Percentiles rank a stretch among this genome's conserved stretches.
These are phyloP conservation scores for Lichenostomus cassidix DNA, from an alignment of 2,113 vertebrate genomes.

Conservation along the genomic window DNA sequence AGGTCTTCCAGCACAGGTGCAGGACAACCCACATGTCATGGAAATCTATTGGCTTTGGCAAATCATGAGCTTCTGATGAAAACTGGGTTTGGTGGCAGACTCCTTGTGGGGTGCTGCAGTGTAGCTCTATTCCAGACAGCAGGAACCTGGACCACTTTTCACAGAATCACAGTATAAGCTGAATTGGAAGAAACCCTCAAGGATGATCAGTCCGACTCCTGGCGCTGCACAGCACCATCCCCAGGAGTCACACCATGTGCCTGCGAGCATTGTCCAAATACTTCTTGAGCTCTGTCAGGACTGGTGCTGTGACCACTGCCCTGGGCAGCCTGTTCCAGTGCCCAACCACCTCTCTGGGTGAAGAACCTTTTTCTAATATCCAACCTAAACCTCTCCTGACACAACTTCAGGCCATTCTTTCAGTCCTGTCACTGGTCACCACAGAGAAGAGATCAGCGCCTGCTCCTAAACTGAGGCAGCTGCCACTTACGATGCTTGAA, in stretches of 20 bases:
- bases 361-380: background rate
- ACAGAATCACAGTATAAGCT: background rate
- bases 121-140: too few relatives aligned
- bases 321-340: background rate
- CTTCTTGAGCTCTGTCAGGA: background rate
- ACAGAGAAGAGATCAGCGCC: background rate
- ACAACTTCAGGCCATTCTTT: background rate
- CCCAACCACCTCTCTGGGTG: background rate
- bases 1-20: background rate
- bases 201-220: background rate
- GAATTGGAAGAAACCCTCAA: background rate
- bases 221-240: background rate
- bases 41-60: background rate
- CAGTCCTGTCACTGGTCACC: background rate
- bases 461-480: accelerated
- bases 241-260: background rate
- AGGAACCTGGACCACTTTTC: background rate
- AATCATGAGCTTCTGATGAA: background rate
- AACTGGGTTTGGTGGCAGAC: background rate
- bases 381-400: background rate
- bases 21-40: background rate
- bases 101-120: background rate
- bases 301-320: background rate
- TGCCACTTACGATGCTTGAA: background rate
- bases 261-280: accelerated